Conservation (phyloP, 2,113 vertebrate genomes). For the Dermatemys mawii region DNA sequence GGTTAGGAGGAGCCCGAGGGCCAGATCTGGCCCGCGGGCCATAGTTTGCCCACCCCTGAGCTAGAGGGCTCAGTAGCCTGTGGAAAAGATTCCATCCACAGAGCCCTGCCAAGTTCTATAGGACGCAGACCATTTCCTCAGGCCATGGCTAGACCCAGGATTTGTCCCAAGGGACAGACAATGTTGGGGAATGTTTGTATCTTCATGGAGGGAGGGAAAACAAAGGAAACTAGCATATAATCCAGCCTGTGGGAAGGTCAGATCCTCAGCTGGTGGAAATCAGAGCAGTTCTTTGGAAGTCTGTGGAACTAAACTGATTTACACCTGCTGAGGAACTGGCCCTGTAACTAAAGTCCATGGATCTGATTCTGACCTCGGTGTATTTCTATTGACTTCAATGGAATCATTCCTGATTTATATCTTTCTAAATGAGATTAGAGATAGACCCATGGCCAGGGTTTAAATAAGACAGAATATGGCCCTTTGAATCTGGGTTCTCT, state of each 20-base stretch:
- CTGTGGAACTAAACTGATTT: background rate
- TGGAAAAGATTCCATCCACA: background rate
- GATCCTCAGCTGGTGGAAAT: background rate
- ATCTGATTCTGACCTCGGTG: background rate
- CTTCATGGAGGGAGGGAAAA: background rate
- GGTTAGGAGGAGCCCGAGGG: too few relatives aligned
- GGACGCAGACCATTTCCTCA: too few relatives aligned
- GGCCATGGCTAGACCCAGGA: background rate
- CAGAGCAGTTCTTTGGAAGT: background rate
- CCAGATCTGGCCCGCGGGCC: too few relatives aligned
- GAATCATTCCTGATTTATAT: background rate
- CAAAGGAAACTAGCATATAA: background rate
- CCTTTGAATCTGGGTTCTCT: background rate
- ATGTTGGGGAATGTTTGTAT: background rate
- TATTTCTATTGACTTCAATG: background rate
- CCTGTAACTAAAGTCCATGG: background rate
- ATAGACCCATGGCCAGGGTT: background rate
- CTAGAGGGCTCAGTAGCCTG: background rate
- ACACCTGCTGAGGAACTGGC: background rate
- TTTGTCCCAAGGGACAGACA: background rate
- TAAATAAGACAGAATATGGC: background rate
- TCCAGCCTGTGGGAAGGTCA: background rate
- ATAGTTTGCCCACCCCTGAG: too few relatives aligned
- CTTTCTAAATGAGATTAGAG: background rate
- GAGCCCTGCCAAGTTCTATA: background rate